These are phyloP conservation scores for Palythoa caribaeorum DNA, from an alignment of 92 coral and sea anemone species.

Conservation along the genomic window DNA sequence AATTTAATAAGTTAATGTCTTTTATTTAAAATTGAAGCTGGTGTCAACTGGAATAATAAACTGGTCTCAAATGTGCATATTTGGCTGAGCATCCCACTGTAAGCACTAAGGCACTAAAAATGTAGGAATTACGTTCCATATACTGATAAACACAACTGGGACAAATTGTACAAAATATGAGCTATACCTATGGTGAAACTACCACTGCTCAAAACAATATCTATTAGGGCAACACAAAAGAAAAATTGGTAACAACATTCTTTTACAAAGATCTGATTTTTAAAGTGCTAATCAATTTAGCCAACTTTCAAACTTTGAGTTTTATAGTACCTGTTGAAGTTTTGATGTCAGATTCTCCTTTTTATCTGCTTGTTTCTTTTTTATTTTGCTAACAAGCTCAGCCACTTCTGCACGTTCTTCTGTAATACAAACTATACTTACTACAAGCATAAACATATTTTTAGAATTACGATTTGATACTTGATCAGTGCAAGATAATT, in stretches of 20 bases:
- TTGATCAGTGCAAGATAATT: background rate
- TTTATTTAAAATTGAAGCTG: background rate
- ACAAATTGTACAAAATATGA: too few relatives aligned
- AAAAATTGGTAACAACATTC: too few relatives aligned
- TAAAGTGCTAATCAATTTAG: too few relatives aligned
- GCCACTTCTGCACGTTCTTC: conserved; percentile 11
- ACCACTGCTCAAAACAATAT: too few relatives aligned
- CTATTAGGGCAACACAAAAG: too few relatives aligned
- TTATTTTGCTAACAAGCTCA: conserved; percentile 26
- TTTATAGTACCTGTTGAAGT: conserved; percentile 5
- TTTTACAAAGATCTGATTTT: too few relatives aligned
- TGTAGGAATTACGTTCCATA: background rate
- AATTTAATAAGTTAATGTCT: background rate
- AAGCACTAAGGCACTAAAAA: background rate
- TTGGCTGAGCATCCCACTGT: background rate
- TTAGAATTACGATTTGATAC: background rate
- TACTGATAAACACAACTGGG: too few relatives aligned
- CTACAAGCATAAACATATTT: background rate
- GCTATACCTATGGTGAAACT: too few relatives aligned
- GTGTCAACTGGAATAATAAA: background rate
- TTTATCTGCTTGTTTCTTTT: conserved; percentile 14
- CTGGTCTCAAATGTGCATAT: background rate
- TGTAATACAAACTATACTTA: background rate
- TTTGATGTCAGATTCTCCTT: background rate
- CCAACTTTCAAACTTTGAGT: background rate